These are phyloP conservation scores for Holacanthus passer DNA, from an alignment of 2,113 vertebrate species.

Conservation along the genomic window DNA sequence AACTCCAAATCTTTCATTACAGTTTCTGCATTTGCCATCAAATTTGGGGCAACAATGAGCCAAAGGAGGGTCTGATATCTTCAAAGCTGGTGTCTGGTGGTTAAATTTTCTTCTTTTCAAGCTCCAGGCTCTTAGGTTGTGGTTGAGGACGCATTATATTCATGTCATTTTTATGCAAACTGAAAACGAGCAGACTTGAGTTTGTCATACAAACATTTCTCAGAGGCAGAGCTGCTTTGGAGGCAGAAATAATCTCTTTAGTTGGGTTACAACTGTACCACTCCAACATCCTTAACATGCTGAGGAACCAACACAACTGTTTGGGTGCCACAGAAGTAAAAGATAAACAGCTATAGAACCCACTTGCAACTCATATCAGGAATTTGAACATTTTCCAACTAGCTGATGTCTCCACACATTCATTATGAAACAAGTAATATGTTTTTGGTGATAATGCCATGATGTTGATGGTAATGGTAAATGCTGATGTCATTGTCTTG, in stretches of 20 bases:
- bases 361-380: not conserved
- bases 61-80: not conserved
- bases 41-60: not conserved
- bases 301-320: not conserved
- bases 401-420: not conserved
- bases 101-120: constrained; percentile 2
- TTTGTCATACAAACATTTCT: constrained; percentile 42
- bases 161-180: constrained; percentile 22
- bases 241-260: constrained; percentile 37
- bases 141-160: constrained; percentile 4
- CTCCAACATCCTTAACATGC: not conserved
- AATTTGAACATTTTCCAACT: not conserved
- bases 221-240: constrained; percentile 47
- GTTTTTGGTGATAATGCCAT: not conserved
- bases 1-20: constrained; percentile 4
- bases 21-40: constrained; percentile 1
- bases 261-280: constrained; percentile 11
- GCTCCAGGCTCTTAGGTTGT: constrained; percentile 22
- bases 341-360: not conserved
- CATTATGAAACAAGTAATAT: not conserved
- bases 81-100: constrained; percentile 8
- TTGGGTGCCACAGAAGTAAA: not conserved
- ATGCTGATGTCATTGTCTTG: not conserved
- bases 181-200: not conserved
- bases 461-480: not conserved